These are phyloP conservation scores for Cephus runcator DNA, from an alignment of 2,888 invertebrate species.

Conservation along the genomic window DNA sequence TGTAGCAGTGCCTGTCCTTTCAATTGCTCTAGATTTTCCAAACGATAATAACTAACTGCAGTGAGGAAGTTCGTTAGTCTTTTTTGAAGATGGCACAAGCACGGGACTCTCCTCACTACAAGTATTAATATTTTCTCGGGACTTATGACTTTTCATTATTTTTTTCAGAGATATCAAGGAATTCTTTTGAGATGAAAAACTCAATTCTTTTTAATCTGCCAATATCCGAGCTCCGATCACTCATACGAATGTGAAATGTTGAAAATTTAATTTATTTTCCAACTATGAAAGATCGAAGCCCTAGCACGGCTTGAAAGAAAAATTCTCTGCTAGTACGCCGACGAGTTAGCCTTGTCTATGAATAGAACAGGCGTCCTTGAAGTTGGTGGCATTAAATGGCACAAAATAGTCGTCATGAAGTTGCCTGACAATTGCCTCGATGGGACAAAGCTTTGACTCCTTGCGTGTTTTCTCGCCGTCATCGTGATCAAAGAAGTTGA, in stretches of 20 bases:
- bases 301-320: background rate
- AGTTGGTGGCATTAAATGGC: slow-evolving; percentile 86
- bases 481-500: slow-evolving; percentile 47
- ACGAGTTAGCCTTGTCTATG: slow-evolving; percentile 8
- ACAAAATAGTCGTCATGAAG: slow-evolving; percentile 89
- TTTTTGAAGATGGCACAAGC: background rate
- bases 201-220: background rate
- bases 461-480: slow-evolving; percentile 67
- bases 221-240: background rate
- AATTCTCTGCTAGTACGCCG: background rate
- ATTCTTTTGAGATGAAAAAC: background rate
- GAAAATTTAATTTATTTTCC: background rate
- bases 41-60: background rate
- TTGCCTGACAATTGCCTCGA: slow-evolving; percentile 88
- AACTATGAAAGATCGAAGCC: background rate
- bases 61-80: background rate
- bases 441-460: slow-evolving; percentile 78
- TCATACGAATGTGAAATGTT: background rate
- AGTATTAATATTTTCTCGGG: background rate
- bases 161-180: background rate
- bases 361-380: slow-evolving; percentile 80
- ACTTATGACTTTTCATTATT: background rate
- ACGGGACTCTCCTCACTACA: background rate
- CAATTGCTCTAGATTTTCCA: background rate
- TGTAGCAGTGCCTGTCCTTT: background rate